Conservation (phyloP, 2,888 invertebrate species). For the Hipparchia semele region DNA sequence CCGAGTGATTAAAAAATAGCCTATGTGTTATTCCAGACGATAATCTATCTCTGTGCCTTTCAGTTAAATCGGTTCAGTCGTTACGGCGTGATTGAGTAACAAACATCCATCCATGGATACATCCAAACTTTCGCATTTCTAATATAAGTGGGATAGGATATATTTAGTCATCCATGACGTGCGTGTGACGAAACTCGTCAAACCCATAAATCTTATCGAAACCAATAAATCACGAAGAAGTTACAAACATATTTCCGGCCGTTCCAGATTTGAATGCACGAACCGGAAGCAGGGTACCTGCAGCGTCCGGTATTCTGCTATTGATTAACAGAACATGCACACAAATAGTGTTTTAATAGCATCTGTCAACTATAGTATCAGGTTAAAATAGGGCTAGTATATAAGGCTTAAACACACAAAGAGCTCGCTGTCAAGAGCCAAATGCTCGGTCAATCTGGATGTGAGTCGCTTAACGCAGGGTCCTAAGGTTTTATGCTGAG, state of each 20-base stretch:
- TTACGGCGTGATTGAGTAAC: too few relatives aligned
- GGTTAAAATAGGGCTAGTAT: not conserved
- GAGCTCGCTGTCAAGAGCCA: not conserved
- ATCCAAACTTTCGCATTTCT: too few relatives aligned
- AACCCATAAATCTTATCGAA: conserved; percentile 22
- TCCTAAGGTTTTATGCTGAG: too few relatives aligned
- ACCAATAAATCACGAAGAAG: conserved; percentile 35
- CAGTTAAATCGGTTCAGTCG: too few relatives aligned
- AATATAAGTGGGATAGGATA: not conserved
- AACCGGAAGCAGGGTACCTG: conserved; percentile 48
- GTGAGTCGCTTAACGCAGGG: too few relatives aligned
- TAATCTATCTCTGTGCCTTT: too few relatives aligned
- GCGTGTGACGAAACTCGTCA: not conserved
- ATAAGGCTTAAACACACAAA: not conserved
- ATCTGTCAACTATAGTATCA: conserved; percentile 1
- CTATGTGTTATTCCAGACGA: too few relatives aligned
- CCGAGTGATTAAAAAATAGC: too few relatives aligned
- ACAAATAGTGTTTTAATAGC: conserved; percentile 20
- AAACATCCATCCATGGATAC: too few relatives aligned
- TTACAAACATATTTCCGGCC: conserved; percentile 40
- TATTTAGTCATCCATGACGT: not conserved
- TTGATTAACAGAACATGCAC: conserved; percentile 22
- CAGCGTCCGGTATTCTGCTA: conserved; percentile 41
- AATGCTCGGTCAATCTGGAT: too few relatives aligned
- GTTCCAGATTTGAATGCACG: conserved; percentile 45